Conservation (phyloP, 2,113 vertebrate genomes). For the Grammomys dolichurus region DNA sequence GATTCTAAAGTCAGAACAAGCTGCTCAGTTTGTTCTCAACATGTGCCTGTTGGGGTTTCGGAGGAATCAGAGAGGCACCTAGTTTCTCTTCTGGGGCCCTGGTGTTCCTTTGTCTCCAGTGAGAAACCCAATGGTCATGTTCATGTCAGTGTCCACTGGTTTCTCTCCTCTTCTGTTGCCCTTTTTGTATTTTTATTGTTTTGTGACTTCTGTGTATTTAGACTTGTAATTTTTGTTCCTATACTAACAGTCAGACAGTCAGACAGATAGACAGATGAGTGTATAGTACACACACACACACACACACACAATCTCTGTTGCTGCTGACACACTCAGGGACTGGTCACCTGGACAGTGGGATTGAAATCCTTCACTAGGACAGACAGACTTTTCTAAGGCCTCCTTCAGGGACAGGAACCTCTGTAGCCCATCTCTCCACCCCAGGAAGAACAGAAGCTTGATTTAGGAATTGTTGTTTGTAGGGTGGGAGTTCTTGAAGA, state of each 20-base stretch:
- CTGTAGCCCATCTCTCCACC: fast-evolving
- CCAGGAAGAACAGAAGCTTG: background rate
- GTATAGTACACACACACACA: background rate
- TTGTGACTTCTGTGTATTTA: constrained; percentile 20
- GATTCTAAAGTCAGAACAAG: background rate
- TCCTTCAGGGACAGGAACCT: background rate
- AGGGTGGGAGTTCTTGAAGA: background rate
- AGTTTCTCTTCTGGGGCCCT: background rate
- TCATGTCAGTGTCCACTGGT: fast-evolving
- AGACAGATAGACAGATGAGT: background rate
- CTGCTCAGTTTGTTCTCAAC: background rate
- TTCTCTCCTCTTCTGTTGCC: background rate
- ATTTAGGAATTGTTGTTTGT: background rate
- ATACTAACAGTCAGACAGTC: background rate
- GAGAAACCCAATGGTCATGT: background rate
- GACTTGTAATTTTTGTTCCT: background rate
- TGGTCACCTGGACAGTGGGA: background rate
- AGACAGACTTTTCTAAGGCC: background rate
- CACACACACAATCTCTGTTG: background rate
- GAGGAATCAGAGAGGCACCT: background rate
- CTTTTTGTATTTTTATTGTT: constrained; percentile 4
- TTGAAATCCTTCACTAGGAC: background rate
- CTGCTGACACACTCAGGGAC: background rate
- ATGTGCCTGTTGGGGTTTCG: fast-evolving
- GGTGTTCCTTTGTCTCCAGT: background rate